phyloP scores from a whole-genome alignment of 2,888 invertebrate species.

The Ligdia adustata region DNA sequence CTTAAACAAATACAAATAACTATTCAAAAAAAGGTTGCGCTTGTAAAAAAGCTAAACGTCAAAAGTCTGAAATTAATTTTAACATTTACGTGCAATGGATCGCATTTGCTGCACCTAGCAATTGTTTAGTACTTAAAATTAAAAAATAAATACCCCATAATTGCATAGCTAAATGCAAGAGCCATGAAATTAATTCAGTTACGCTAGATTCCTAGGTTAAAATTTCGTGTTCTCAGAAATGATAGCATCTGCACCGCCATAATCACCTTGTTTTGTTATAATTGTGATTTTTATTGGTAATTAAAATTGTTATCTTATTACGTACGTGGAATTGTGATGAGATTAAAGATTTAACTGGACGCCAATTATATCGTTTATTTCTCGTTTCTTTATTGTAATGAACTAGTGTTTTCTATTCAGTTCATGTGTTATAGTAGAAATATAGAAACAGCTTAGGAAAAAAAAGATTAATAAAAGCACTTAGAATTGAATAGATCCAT shows the following conservation, averaged over 20 bases:
- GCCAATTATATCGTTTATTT: too few relatives aligned
- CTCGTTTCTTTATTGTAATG: too few relatives aligned
- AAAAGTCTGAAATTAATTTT: conserved; percentile 45
- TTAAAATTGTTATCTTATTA: conserved; percentile 13
- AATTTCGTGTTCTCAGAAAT: conserved; percentile 32
- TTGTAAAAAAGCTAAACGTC: conserved; percentile 23
- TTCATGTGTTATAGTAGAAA: too few relatives aligned
- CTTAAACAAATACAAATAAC: too few relatives aligned
- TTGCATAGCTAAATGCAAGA: conserved; percentile 55
- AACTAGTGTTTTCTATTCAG: too few relatives aligned
- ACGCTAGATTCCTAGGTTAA: conserved; percentile 30
- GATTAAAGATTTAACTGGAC: background rate
- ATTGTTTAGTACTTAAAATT: conserved; percentile 55
- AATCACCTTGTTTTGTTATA: conserved; percentile 26
- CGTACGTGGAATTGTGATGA: conserved; percentile 1
- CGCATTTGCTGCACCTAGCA: conserved; percentile 33
- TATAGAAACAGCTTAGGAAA: too few relatives aligned
- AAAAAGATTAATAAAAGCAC: too few relatives aligned
- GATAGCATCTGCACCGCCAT: conserved; percentile 13
- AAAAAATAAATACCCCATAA: conserved; percentile 53
- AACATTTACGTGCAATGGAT: conserved; percentile 45
- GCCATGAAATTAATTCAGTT: conserved; percentile 66
- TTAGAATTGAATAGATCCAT: too few relatives aligned
- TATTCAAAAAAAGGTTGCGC: too few relatives aligned
- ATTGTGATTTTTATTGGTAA: conserved; percentile 23